phyloP scores from a whole-genome alignment of 2,888 invertebrate species.

The Caenorhabditis becei region DNA sequence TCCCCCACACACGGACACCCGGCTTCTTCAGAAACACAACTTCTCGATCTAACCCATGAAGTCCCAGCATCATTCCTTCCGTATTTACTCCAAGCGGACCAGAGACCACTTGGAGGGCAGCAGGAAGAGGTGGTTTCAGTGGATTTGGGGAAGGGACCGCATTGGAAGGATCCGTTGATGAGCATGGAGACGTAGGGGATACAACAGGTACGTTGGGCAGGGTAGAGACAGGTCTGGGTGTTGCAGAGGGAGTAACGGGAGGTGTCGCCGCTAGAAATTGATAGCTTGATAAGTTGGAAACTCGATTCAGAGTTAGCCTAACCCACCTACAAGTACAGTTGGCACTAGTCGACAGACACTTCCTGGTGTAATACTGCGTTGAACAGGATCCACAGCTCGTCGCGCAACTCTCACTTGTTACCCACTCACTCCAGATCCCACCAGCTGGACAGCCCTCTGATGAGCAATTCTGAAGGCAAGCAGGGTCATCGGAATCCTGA shows the following conservation, averaged over 20 bases:
- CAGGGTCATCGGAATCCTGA: background rate
- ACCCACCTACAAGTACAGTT: slow-evolving; percentile 29
- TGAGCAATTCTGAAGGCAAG: background rate
- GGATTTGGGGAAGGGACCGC: slow-evolving; percentile 18
- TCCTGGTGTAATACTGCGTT: slow-evolving; percentile 20
- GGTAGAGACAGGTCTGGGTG: slow-evolving; percentile 10
- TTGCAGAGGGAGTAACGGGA: slow-evolving; percentile 27
- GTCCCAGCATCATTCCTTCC: slow-evolving; percentile 1
- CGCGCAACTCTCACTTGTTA: slow-evolving; percentile 12
- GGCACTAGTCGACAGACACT: background rate
- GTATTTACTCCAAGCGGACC: slow-evolving; percentile 7
- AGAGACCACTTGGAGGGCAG: slow-evolving; percentile 9
- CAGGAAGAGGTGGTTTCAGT: background rate
- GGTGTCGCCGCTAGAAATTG: slow-evolving; percentile 28
- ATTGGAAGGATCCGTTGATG: slow-evolving; percentile 20
- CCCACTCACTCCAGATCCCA: slow-evolving; percentile 50
- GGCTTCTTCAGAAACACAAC: slow-evolving; percentile 2
- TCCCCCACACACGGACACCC: slow-evolving; percentile 13
- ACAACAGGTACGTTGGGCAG: slow-evolving; percentile 17
- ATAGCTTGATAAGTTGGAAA: no score
- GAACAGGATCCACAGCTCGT: slow-evolving; percentile 35
- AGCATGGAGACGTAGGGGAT: slow-evolving; percentile 33
- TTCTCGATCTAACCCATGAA: background rate
- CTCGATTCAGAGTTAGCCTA: background rate
- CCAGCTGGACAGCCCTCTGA: slow-evolving; percentile 17